Evolutionary conservation across 92 coral and sea anemone genomes (phyloP).

Genomic region (Phenganax subtilis): DNA sequence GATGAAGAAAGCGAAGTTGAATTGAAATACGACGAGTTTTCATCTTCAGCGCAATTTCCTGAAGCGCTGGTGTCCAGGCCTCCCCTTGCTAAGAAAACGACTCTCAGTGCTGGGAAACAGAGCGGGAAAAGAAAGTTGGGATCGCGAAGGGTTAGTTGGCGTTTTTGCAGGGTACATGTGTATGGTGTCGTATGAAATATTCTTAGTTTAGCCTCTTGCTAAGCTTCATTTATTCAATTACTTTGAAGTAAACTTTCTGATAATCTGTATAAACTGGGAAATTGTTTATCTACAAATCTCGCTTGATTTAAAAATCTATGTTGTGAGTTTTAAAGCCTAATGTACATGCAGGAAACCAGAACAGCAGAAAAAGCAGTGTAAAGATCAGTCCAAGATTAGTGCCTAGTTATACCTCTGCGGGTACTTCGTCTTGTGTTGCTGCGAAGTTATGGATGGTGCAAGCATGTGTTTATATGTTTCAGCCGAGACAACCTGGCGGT

Average conservation of each 20-base stretch:
- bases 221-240: too few species aligned
- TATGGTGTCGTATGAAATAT: neutral
- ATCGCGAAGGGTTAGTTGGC: conserved; percentile 65
- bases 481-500: conserved; percentile 52
- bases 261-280: too few species aligned
- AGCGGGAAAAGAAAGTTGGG: conserved; percentile 79
- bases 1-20: conserved; percentile 95
- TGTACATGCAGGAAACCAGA: too few species aligned
- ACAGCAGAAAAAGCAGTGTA: too few species aligned
- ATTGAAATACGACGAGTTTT: conserved; percentile 66
- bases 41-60: conserved; percentile 10
- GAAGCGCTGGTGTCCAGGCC: conserved; percentile 48
- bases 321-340: too few species aligned
- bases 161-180: neutral
- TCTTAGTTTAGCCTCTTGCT: neutral
- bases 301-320: too few species aligned
- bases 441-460: neutral
- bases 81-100: conserved; percentile 42
- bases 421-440: neutral
- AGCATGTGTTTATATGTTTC: conserved; percentile 5
- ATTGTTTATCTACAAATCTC: too few species aligned
- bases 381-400: too few species aligned
- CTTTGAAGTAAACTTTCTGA: too few species aligned
- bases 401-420: neutral
- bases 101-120: conserved; percentile 7